Conservation (phyloP, 2,888 invertebrate genomes). For the Campopleginae sp. region DNA sequence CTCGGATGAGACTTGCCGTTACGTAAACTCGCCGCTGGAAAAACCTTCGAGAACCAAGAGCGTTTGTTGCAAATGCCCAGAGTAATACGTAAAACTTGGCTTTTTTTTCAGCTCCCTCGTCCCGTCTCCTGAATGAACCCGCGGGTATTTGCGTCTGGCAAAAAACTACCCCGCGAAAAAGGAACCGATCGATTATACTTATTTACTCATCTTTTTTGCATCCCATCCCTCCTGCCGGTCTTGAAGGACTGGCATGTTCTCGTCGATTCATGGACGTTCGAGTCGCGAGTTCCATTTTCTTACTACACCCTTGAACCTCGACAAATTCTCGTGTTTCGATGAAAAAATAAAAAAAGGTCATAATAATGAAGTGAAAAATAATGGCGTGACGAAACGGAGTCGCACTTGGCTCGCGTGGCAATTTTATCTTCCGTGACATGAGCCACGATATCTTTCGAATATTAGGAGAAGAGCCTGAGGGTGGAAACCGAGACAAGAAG, state of each 20-base stretch:
- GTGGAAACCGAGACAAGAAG: neutral
- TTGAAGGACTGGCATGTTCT: neutral
- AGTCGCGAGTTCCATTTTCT: neutral
- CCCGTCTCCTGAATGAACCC: constrained; percentile 49
- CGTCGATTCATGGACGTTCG: neutral
- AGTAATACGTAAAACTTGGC: constrained; percentile 50
- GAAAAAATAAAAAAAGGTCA: neutral
- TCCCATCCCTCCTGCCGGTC: neutral
- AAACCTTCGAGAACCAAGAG: constrained; percentile 15
- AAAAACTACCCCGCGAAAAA: constrained; percentile 9
- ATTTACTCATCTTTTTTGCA: constrained; percentile 26
- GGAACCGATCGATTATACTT: constrained; percentile 49
- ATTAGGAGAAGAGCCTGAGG: constrained; percentile 50
- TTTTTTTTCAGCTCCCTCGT: constrained; percentile 36
- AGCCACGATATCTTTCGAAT: constrained; percentile 55
- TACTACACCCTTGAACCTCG: constrained; percentile 6
- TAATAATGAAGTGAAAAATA: neutral
- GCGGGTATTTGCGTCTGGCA: constrained; percentile 1
- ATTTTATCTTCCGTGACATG: constrained; percentile 12
- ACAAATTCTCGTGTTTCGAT: neutral
- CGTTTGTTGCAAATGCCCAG: constrained; percentile 34
- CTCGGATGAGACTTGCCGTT: constrained; percentile 54
- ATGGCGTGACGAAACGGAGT: constrained; percentile 2
- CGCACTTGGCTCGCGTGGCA: neutral
- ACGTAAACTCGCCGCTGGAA: constrained; percentile 62